Evolutionary conservation across 1,140 invertebrate genomes (phyloP), one percentile per base, ranked within the genome.

Genomic region (Aphaenogaster rudis): DNA sequence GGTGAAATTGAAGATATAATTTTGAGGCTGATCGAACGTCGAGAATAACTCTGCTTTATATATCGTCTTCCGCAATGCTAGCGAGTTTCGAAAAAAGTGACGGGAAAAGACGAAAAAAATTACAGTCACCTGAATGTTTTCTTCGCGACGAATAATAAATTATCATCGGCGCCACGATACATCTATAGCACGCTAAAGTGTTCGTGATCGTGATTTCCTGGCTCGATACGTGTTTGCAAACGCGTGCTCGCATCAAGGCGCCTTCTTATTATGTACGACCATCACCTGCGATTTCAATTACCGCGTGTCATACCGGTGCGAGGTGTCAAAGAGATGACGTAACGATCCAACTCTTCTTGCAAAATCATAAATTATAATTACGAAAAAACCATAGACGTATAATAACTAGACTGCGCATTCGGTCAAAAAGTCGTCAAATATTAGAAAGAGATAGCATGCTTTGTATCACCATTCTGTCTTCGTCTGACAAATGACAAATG

Each of bases 171-270:
- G 89, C 79, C 59, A 77, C 74, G 87, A 57, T 52, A 78, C 52
- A 45, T 28, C 36, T 45, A 1, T 33, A n/a, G 13, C 63, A 36
- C 88, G 39, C n/a, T 67, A 78, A 79, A 80, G 90, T 72, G 86
- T 89, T 89, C 87, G 74, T 66, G 82, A 86, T 93, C 91, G 93
- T 93, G 92, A 93, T 94, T 93, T 94, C 92, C 90, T 92, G 92
- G 89, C 88, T 15, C 45, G 59, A 67, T 71, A 85, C 61, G 57
- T 63, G n/a, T 39, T 67, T 63, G 48, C 15, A 61, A 52, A 80
- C 85, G 88, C 81, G 85, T 89, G 86, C 79, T 84, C 87, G 59
- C 82, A 72, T 64, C 45, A 64, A 86, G 66, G 66, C 67, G 66
- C 61, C 80, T 72, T 50, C 67, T 94, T 94, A 92, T 90, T 94